These are phyloP conservation scores for Halocynthia roretzi DNA, from an alignment of 23 tunicate species.

Conservation along the genomic window DNA sequence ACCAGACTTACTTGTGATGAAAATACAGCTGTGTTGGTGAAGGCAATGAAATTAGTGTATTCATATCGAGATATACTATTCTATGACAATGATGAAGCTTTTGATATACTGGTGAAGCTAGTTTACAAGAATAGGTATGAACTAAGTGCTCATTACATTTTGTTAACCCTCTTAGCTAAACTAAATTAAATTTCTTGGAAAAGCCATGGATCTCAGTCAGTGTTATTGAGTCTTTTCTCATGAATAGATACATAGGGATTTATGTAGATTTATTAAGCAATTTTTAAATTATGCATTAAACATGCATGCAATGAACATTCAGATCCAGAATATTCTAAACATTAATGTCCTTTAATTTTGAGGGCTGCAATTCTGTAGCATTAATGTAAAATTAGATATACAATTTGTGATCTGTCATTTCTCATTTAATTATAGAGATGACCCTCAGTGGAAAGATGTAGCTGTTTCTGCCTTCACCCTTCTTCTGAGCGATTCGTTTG, in stretches of 20 bases:
- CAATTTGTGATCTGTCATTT: background rate
- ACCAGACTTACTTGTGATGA: conserved; percentile 1
- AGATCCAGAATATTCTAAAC: background rate
- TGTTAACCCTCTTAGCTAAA: too few relatives aligned
- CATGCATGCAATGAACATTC: background rate
- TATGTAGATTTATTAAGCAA: too few relatives aligned
- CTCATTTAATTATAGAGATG: background rate
- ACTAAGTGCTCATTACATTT: too few relatives aligned
- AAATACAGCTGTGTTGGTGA: background rate
- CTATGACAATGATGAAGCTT: conserved; percentile 3
- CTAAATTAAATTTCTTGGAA: too few relatives aligned
- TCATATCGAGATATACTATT: background rate
- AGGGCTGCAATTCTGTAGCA: background rate
- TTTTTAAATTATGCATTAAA: too few relatives aligned
- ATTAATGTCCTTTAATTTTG: background rate
- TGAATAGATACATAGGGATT: too few relatives aligned
- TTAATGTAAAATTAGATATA: background rate
- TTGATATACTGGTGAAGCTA: background rate
- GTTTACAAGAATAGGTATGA: background rate
- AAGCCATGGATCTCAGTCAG: too few relatives aligned
- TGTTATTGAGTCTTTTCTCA: too few relatives aligned
- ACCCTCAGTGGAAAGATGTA: background rate
- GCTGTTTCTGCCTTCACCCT: background rate
- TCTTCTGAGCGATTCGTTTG: background rate
- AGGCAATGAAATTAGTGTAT: background rate